A percentile compares a stretch with the other conserved stretches of the same genome.
Evolutionary conservation across 2,797 vertebrate species (phyloP).

Genomic region (Ficedula albicollis): DNA sequence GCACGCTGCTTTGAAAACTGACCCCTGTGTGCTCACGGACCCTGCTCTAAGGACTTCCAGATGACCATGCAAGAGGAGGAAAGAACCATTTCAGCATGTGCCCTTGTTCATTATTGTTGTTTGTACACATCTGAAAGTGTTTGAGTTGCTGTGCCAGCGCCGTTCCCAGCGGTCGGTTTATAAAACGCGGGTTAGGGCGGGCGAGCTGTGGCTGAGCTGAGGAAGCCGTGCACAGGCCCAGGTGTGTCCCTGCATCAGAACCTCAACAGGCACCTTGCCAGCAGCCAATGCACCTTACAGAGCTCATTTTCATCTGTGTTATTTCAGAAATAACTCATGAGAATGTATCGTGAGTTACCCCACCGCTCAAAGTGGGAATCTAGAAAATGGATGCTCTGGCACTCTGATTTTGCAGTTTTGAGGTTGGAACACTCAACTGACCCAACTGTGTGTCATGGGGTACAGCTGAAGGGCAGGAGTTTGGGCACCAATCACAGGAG

Average conservation of each 20-base stretch:
- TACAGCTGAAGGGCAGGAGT: not conserved
- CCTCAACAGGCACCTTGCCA: not conserved
- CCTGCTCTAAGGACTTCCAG: constrained; percentile 63
- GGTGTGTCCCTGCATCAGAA: not conserved
- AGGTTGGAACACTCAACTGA: fast-evolving
- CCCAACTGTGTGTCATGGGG: not conserved
- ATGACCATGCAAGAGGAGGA: constrained; percentile 49
- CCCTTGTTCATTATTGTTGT: constrained; percentile 62
- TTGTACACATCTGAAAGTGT: constrained; percentile 71
- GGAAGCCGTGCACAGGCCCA: fast-evolving
- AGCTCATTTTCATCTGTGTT: not conserved
- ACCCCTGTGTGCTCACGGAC: constrained; percentile 49
- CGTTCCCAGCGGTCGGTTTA: not conserved
- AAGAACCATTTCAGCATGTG: constrained; percentile 64
- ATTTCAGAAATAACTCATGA: not conserved
- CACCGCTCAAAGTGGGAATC: not conserved
- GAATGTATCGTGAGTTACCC: not conserved
- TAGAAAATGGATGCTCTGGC: not conserved
- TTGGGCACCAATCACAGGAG: fast-evolving
- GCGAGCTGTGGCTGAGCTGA: not conserved
- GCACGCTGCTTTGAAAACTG: constrained; percentile 63
- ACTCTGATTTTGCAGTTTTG: not conserved
- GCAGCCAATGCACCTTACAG: not conserved
- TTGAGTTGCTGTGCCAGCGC: constrained; percentile 21
- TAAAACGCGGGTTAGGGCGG: not conserved